Evolutionary conservation across 2,797 vertebrate species (phyloP).

Genomic region (Borostomias antarcticus): DNA sequence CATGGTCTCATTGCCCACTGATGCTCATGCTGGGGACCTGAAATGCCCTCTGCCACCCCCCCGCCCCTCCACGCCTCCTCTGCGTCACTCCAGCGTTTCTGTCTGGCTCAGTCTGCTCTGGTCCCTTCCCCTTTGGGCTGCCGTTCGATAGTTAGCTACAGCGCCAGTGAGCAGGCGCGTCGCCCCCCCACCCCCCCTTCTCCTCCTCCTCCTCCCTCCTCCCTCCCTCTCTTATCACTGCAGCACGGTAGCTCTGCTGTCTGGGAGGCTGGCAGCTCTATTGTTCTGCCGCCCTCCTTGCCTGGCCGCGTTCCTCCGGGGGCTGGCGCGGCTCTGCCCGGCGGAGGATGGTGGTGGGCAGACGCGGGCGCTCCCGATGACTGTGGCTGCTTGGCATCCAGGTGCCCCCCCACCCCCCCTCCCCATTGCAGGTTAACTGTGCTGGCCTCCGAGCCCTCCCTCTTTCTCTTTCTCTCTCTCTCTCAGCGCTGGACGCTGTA

Average conservation of each 20-base stretch:
- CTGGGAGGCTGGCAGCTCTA: conserved; percentile 70
- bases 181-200: conserved; percentile 49
- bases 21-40: too few species aligned
- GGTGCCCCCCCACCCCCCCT: too few species aligned
- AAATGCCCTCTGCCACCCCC: too few species aligned
- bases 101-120: background rate
- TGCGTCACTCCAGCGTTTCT: conserved; percentile 29
- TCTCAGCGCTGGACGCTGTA: background rate
- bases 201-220: conserved; percentile 33
- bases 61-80: too few species aligned
- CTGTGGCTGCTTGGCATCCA: conserved; percentile 64
- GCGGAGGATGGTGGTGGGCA: conserved; percentile 27
- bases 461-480: too few species aligned
- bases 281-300: conserved; percentile 65
- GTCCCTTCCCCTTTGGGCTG: conserved; percentile 10
- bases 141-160: conserved; percentile 50
- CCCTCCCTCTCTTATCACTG: conserved; percentile 64
- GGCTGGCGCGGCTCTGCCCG: conserved; percentile 49
- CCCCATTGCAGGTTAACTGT: too few species aligned
- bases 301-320: conserved; percentile 56
- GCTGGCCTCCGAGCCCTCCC: too few species aligned
- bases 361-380: conserved; percentile 53
- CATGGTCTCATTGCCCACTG: conserved; percentile 44
- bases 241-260: conserved; percentile 68
- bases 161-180: conserved; percentile 65